A percentile compares a stretch with the other conserved stretches of the same genome.
phyloP scores from a whole-genome alignment of 2,888 invertebrate species.

The Temnothorax rugatulus region DNA sequence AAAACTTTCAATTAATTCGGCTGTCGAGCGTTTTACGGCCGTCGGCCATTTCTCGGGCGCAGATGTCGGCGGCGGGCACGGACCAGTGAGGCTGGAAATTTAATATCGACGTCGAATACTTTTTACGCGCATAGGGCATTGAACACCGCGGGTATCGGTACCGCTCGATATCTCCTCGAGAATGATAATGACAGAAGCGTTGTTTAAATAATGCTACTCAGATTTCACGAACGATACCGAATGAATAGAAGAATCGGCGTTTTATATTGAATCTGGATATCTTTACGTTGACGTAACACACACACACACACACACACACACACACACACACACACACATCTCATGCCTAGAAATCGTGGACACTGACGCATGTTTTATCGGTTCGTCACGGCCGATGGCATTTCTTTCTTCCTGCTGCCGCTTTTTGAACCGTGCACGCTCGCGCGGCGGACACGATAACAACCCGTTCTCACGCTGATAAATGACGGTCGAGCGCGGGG shows the following conservation, averaged over 20 bases:
- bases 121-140: conserved; percentile 35
- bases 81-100: conserved; percentile 57
- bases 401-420: conserved; percentile 77
- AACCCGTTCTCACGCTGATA: conserved; percentile 64
- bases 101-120: conserved; percentile 61
- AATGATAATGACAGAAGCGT: background rate
- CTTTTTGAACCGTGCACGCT: conserved; percentile 72
- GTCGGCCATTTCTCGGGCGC: conserved; percentile 70
- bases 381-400: conserved; percentile 82
- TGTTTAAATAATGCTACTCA: background rate
- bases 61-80: conserved; percentile 69
- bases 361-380: conserved; percentile 79
- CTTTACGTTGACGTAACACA: background rate
- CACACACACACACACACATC: background rate
- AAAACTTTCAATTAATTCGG: conserved; percentile 83
- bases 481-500: conserved; percentile 45
- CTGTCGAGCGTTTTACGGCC: conserved; percentile 77
- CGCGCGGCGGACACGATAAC: conserved; percentile 56
- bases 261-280: conserved; percentile 1
- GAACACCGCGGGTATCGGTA: background rate
- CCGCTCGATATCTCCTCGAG: background rate
- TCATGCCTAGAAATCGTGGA: conserved; percentile 71
- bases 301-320: too few species aligned
- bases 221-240: background rate
- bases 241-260: background rate